Evolutionary conservation across 2,797 vertebrate species (phyloP).

Genomic region (Squalus acanthias): DNA sequence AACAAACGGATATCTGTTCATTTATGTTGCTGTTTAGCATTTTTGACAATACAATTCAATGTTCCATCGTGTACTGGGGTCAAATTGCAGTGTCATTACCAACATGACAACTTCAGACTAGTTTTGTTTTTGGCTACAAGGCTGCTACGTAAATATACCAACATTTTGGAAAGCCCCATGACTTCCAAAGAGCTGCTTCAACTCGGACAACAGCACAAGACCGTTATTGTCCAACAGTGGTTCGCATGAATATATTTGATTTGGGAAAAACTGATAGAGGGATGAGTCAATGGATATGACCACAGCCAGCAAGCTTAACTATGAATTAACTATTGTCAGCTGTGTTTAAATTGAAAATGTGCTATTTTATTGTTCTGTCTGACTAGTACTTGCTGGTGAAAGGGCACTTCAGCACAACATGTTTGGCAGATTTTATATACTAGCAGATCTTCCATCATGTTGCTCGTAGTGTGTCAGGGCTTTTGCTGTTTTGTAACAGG

Average conservation of each 20-base stretch:
- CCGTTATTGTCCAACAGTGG: not conserved
- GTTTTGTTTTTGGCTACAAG: not conserved
- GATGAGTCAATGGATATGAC: not conserved
- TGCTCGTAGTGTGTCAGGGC: not conserved
- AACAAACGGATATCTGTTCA: not conserved
- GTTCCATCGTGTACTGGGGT: not conserved
- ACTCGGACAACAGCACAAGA: not conserved
- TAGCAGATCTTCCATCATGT: not conserved
- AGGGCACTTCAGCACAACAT: not conserved
- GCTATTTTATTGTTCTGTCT: not conserved
- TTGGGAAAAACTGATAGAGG: not conserved
- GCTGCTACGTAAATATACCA: not conserved
- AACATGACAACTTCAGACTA: not conserved
- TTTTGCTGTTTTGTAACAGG: not conserved
- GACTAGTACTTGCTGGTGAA: not conserved
- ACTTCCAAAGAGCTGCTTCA: not conserved
- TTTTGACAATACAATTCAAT: not conserved
- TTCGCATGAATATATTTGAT: not conserved
- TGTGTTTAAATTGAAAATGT: not conserved
- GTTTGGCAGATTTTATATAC: not conserved
- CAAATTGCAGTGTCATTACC: not conserved
- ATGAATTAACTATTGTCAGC: slow-evolving; percentile 31
- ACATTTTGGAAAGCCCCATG: not conserved
- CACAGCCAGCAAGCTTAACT: not conserved
- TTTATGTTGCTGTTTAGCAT: not conserved